A percentile compares a stretch with the other conserved stretches of the same genome.
These are phyloP conservation scores for Dilophus febrilis DNA, from an alignment of 2,888 invertebrate genomes.

Conservation along the genomic window DNA sequence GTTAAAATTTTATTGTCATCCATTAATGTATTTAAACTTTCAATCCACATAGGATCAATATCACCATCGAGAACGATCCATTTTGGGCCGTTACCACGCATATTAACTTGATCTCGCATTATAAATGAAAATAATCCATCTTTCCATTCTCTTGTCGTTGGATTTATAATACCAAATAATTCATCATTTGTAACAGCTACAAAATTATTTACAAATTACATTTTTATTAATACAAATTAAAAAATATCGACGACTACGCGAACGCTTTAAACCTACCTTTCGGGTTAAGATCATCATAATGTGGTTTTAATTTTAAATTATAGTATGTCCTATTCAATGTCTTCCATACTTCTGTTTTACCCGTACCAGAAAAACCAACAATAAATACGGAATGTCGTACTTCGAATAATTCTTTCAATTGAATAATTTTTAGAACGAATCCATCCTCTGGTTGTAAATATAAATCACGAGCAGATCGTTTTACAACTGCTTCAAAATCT, in stretches of 20 bases:
- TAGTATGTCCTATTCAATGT: slow-evolving; percentile 68
- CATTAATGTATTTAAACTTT: slow-evolving; percentile 91
- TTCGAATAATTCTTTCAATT: slow-evolving; percentile 80
- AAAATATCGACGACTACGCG: not conserved
- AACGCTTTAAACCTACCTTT: slow-evolving; percentile 30
- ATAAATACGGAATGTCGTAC: slow-evolving; percentile 90
- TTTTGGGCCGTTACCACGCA: slow-evolving; percentile 69
- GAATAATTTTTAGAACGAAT: slow-evolving; percentile 74
- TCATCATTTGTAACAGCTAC: slow-evolving; percentile 85
- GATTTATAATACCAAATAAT: slow-evolving; percentile 85
- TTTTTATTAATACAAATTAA: not conserved
- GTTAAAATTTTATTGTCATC: slow-evolving; percentile 91
- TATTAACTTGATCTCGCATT: slow-evolving; percentile 85
- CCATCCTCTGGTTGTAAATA: slow-evolving; percentile 82
- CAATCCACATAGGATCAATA: slow-evolving; percentile 98
- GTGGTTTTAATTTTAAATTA: slow-evolving; percentile 66
- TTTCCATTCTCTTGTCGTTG: slow-evolving; percentile 86
- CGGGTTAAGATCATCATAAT: slow-evolving; percentile 82
- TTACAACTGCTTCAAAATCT: slow-evolving; percentile 67
- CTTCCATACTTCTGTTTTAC: slow-evolving; percentile 87
- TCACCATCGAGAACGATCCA: slow-evolving; percentile 95
- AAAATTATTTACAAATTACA: not conserved
- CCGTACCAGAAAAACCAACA: slow-evolving; percentile 72
- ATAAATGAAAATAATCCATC: slow-evolving; percentile 79
- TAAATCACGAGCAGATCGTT: slow-evolving; percentile 60